phyloP scores from a whole-genome alignment of 2,888 invertebrate species.

The Himalopsyche tibetana region DNA sequence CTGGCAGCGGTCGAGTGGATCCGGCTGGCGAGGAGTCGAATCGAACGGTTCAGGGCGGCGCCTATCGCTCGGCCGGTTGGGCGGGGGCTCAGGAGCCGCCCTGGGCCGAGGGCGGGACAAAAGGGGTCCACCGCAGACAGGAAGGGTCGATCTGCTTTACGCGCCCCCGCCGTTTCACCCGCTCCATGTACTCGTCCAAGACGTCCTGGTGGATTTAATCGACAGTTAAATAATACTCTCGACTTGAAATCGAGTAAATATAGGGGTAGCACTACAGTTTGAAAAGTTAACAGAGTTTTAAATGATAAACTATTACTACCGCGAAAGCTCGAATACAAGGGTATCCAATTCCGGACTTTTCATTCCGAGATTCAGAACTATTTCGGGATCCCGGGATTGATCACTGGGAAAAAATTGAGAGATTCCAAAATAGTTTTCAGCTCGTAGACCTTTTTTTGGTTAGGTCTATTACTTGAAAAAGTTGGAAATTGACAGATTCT shows the following conservation, averaged over 20 bases:
- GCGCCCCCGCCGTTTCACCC: slow-evolving; percentile 86
- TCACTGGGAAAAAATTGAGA: too few species aligned
- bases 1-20: background rate
- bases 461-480: too few species aligned
- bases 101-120: slow-evolving; percentile 78
- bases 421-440: too few species aligned
- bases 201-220: slow-evolving; percentile 83
- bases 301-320: too few species aligned
- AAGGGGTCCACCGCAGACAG: slow-evolving; percentile 93
- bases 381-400: too few species aligned
- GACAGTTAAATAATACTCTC: slow-evolving; percentile 1
- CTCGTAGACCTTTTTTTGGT: too few species aligned
- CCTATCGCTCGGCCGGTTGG: slow-evolving; percentile 68
- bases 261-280: too few species aligned
- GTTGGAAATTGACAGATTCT: too few species aligned
- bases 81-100: slow-evolving; percentile 68
- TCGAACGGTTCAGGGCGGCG: slow-evolving; percentile 45
- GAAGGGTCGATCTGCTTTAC: slow-evolving; percentile 92
- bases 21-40: slow-evolving; percentile 19
- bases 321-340: too few species aligned
- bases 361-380: too few species aligned
- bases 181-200: slow-evolving; percentile 93
- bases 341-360: too few species aligned
- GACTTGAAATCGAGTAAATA: background rate
- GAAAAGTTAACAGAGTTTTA: too few species aligned